Conservation (phyloP, 2,888 invertebrate species). For the Idaea aversata region DNA sequence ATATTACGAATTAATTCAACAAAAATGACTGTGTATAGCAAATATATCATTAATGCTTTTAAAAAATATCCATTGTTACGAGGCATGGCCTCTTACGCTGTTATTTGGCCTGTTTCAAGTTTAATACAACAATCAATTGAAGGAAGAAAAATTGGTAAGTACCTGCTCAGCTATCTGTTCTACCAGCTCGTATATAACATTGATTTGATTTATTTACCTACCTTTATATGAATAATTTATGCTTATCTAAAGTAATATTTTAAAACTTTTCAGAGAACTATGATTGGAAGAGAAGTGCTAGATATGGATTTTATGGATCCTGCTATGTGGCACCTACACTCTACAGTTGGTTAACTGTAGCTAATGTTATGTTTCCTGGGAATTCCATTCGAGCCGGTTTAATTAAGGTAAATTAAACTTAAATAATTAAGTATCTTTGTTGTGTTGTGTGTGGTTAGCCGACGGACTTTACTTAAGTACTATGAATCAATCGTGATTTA, state of each 20-base stretch:
- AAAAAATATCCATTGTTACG: slow-evolving; percentile 68
- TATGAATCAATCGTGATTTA: too few relatives aligned
- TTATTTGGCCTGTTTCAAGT: slow-evolving; percentile 87
- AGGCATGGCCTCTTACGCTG: slow-evolving; percentile 86
- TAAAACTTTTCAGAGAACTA: slow-evolving; percentile 68
- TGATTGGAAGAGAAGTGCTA: slow-evolving; percentile 84
- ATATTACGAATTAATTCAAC: slow-evolving; percentile 8
- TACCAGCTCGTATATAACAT: not conserved
- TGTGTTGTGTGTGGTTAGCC: too few relatives aligned
- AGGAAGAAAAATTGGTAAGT: slow-evolving; percentile 82
- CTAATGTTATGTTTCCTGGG: slow-evolving; percentile 88
- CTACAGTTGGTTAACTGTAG: slow-evolving; percentile 88
- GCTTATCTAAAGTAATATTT: not conserved
- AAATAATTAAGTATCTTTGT: too few relatives aligned
- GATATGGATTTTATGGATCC: slow-evolving; percentile 90
- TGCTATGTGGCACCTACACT: slow-evolving; percentile 90
- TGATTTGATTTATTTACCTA: not conserved
- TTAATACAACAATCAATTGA: slow-evolving; percentile 86
- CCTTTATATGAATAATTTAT: not conserved
- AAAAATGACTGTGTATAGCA: slow-evolving; percentile 58
- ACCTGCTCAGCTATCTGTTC: not conserved
- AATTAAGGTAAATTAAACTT: slow-evolving; percentile 80
- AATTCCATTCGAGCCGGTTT: slow-evolving; percentile 84
- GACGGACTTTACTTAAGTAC: too few relatives aligned
- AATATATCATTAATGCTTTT: slow-evolving; percentile 45